Conservation (phyloP, 1,140 invertebrate species). For the Ephestia elutella region DNA sequence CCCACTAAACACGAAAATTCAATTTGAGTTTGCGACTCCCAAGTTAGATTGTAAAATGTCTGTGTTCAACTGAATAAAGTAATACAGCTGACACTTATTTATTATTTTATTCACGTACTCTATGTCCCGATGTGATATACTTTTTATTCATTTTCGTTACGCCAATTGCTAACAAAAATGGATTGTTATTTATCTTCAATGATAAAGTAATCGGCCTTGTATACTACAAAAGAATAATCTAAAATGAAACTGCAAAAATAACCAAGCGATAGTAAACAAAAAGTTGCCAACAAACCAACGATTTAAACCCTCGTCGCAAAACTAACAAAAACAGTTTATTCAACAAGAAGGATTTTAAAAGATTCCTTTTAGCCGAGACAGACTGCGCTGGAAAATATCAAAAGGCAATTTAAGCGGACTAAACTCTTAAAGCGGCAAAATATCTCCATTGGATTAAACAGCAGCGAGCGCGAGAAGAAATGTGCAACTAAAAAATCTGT, state of each 20-base stretch:
- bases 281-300: background rate
- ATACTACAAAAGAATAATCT: background rate
- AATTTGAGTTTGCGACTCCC: constrained; percentile 37
- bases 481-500: background rate
- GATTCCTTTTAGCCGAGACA: constrained; percentile 7
- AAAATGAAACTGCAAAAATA: background rate
- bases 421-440: constrained; percentile 7
- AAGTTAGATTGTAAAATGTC: constrained; percentile 22
- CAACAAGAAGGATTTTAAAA: constrained; percentile 4
- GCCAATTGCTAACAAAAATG: no score
- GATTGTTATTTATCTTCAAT: background rate
- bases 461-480: background rate
- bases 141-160: no score
- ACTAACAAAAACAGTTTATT: constrained; percentile 10
- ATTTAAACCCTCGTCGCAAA: constrained; percentile 2
- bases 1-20: constrained; percentile 45
- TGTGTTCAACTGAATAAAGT: background rate
- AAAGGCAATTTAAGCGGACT: constrained; percentile 8
- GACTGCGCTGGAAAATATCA: constrained; percentile 9
- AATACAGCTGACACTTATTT: background rate
- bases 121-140: no score
- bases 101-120: no score
- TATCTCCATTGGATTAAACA: constrained; percentile 6
- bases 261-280: background rate
- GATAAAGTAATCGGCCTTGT: background rate